Conservation (phyloP, 2,797 vertebrate species). For the Muraenolepis orangiensis region DNA sequence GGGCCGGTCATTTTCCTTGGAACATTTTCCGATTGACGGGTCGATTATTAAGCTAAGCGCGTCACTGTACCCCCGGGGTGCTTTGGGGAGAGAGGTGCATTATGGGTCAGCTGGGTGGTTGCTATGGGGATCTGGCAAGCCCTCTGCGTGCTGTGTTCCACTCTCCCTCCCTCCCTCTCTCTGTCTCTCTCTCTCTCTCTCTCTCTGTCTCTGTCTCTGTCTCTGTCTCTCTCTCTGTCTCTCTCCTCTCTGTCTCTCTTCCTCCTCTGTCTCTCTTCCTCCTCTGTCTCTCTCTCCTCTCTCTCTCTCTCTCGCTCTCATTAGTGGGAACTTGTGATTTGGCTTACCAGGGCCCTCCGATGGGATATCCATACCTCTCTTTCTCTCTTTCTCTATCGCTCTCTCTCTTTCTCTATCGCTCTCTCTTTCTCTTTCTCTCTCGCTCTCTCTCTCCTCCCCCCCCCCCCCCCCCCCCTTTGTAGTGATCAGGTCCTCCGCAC, state of each 20-base stretch:
- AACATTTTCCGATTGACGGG: constrained; percentile 37
- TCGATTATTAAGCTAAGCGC: constrained; percentile 45
- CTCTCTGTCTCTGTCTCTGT: constrained; percentile 62
- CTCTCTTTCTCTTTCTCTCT: too few relatives aligned
- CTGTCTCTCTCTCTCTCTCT: constrained; percentile 61
- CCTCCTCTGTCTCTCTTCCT: too few relatives aligned
- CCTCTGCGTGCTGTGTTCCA: constrained; percentile 55
- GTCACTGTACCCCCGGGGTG: constrained; percentile 45
- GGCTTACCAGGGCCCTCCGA: constrained; percentile 70
- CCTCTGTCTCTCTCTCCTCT: constrained; percentile 58
- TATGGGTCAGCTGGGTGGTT: constrained; percentile 76
- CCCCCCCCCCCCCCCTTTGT: constrained; percentile 42
- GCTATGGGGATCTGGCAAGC: constrained; percentile 77
- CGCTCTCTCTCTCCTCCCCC: background rate
- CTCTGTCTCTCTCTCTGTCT: constrained; percentile 61
- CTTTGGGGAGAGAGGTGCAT: constrained; percentile 70
- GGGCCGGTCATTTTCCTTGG: too few relatives aligned
- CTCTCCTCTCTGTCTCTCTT: constrained; percentile 68
- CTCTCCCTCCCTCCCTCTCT: constrained; percentile 54
- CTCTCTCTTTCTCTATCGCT: too few relatives aligned
- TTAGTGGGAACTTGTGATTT: constrained; percentile 77
- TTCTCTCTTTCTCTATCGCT: too few relatives aligned
- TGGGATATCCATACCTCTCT: constrained; percentile 45
- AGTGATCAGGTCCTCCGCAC: constrained; percentile 33
- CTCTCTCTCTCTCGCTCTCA: constrained; percentile 65